Percentiles rank a stretch among this genome's conserved stretches.
Evolutionary conservation across 2,113 vertebrate species (phyloP).

Genomic region (Ptilonorhynchus violaceus): DNA sequence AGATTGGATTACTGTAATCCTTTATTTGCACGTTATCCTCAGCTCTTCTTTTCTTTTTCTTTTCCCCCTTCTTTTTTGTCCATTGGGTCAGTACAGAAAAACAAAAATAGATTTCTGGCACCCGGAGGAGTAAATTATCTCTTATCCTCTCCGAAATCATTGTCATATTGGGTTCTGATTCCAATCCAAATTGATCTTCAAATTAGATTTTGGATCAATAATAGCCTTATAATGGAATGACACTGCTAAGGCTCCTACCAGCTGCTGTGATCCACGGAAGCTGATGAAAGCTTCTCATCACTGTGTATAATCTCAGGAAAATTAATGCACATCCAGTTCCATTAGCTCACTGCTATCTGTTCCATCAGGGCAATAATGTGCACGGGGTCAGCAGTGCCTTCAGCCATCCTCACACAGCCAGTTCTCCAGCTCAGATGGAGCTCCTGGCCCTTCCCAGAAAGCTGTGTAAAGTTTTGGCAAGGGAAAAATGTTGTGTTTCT

Average conservation of each 20-base stretch:
- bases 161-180: slow-evolving; percentile 50
- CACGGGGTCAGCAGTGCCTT: background rate
- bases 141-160: slow-evolving; percentile 42
- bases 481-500: slow-evolving; percentile 1
- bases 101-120: slow-evolving; percentile 51
- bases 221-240: slow-evolving; percentile 45
- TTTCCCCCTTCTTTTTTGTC: background rate
- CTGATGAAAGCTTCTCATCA: background rate
- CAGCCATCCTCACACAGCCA: background rate
- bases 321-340: slow-evolving; percentile 16
- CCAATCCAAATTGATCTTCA: slow-evolving; percentile 56
- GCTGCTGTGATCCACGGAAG: background rate
- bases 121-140: slow-evolving; percentile 39
- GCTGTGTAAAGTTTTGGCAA: background rate
- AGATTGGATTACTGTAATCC: slow-evolving; percentile 65
- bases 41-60: background rate
- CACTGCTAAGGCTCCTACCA: background rate
- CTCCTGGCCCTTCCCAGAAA: background rate
- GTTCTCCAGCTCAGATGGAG: background rate
- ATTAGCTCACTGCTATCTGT: background rate
- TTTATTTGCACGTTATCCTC: slow-evolving; percentile 21
- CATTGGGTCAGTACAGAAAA: background rate
- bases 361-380: background rate
- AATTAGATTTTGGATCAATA: slow-evolving; percentile 56
- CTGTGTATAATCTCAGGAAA: slow-evolving; percentile 20